A percentile compares a stretch with the other conserved stretches of the same genome.
phyloP scores from a whole-genome alignment of 2,113 vertebrate genomes.

The Nothoprocta pentlandii region DNA sequence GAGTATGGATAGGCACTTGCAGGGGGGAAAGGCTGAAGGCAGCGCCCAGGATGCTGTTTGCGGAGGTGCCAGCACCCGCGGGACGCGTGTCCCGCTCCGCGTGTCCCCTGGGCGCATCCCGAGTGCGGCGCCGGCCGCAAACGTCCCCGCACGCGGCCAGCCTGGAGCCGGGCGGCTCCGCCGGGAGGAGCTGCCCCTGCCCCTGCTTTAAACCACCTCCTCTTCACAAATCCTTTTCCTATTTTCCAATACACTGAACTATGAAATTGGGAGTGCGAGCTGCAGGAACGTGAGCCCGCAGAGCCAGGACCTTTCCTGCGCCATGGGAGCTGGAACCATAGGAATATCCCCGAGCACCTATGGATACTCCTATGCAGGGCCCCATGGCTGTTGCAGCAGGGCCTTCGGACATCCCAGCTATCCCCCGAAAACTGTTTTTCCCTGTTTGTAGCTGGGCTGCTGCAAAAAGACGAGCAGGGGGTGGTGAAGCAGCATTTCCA shows the following conservation, averaged over 20 bases:
- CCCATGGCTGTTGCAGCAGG: no score
- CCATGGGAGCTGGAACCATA: neutral
- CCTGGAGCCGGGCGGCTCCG: neutral
- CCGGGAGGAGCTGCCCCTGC: neutral
- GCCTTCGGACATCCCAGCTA: no score
- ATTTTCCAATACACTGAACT: conserved; percentile 40
- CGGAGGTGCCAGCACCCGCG: no score
- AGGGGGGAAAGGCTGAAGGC: neutral
- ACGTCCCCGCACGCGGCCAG: neutral
- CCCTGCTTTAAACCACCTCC: neutral
- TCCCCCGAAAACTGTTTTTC: no score
- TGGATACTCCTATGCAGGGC: no score
- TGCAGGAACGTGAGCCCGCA: neutral
- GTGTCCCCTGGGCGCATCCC: neutral
- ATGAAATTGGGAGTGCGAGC: neutral
- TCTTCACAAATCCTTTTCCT: neutral
- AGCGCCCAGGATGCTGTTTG: neutral
- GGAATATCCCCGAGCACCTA: neutral
- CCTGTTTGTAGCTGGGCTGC: no score
- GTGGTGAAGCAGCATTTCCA: no score
- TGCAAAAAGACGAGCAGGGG: no score
- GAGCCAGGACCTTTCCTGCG: neutral
- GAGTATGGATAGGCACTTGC: neutral
- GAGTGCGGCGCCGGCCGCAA: neutral
- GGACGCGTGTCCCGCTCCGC: no score